Base-by-base conservation (phyloP, 2,888 invertebrate species). In the Macroteleia sp. region DNA sequence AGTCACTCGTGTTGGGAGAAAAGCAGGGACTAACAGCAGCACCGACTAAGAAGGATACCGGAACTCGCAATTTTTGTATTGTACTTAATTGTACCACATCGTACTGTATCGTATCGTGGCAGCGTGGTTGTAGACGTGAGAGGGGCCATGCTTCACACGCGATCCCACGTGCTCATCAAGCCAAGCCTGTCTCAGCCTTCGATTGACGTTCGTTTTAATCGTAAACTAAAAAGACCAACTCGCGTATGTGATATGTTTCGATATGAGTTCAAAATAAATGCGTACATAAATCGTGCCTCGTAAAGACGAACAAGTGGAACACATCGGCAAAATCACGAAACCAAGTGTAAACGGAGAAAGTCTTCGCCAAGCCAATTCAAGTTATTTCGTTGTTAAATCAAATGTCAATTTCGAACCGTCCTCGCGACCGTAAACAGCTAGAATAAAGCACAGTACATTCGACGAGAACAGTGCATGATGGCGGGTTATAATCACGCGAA, bases 401-500 rank as follows among this genome's bases (percentile, higher is more conserved):
- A 42, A 42, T 61, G 70, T 67, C 69, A 57, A 67, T 59, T 67
- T 42, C 34, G 66, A 70, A 32, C 71, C 77, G 56, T 67, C 50
- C 56, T 6, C 36, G 74, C 44, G 30, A 46, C 6, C 54, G 57
- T 32, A 34, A 17, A 32, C 59, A 41, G 59, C 34, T 25, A 8
- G 39, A 39, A 50, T 20, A 50, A 19, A 32, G 30, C 12, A 41
- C 32, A 32, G 19, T 28, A 19, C 20, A 10, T 2, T 36, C 36
- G 28, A 32, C n/a, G 44, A 34, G 36, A 48, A 57, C 30, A 50
- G 56, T 76, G 82, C 81, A 83, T 82, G 77, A 91, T 91, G 91
- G 90, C 91, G 82, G 90, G 89, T 80, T 91, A 90, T 87, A 89
- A 89, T 90, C 90, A 90, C 87, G 86, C 90, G 86, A 90, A 88